Conservation (phyloP, 2,888 invertebrate species). For the Eupithecia subfuscata region DNA sequence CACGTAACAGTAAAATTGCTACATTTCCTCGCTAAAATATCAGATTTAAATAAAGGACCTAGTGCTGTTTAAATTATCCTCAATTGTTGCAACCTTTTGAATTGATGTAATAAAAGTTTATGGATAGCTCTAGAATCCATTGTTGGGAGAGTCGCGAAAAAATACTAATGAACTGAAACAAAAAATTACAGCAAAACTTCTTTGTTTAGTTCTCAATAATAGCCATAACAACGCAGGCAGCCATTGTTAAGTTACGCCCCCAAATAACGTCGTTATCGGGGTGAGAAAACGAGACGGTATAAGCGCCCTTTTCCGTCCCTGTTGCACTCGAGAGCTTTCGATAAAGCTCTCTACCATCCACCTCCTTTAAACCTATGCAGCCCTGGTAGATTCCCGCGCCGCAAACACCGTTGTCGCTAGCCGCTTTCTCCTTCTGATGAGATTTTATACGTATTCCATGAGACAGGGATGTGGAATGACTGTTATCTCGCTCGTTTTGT, state of each 20-base stretch:
- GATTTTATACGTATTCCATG: conserved; percentile 61
- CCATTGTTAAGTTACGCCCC: conserved; percentile 49
- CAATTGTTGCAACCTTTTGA: not conserved
- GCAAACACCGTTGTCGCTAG: conserved; percentile 80
- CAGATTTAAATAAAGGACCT: not conserved
- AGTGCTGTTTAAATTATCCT: not conserved
- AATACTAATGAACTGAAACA: not conserved
- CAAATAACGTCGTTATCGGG: conserved; percentile 48
- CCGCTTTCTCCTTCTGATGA: conserved; percentile 80
- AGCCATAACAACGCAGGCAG: conserved; percentile 31
- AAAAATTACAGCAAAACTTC: not conserved
- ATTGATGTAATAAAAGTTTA: not conserved
- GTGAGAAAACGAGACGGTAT: conserved; percentile 58
- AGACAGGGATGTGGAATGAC: conserved; percentile 51
- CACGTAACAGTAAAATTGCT: not conserved
- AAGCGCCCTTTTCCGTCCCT: conserved; percentile 57
- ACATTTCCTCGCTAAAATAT: not conserved
- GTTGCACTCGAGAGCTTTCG: conserved; percentile 69
- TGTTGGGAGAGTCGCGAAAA: not conserved
- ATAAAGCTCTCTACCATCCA: conserved; percentile 61
- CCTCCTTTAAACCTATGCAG: conserved; percentile 55
- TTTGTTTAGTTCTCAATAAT: not conserved
- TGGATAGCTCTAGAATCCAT: not conserved
- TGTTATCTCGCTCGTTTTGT: conserved; percentile 43
- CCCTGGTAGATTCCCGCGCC: conserved; percentile 82